Evolutionary conservation across 2,888 invertebrate species (phyloP), one percentile per base, ranked within the genome.

Genomic region (Synanthedon myopaeformis): DNA sequence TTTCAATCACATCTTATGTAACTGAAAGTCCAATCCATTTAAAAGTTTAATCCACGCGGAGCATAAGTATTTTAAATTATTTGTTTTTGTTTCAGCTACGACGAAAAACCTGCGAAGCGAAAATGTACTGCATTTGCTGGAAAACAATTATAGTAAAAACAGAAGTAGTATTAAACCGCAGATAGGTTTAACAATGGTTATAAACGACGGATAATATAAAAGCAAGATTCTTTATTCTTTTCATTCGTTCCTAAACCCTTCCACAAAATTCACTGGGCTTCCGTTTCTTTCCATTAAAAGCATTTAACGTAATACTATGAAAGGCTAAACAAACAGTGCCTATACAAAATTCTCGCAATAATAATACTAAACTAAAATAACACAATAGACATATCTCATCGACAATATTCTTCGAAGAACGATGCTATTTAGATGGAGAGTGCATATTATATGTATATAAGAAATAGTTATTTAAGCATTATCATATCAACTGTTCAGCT

Each of bases 151-250:
- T 58, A 58, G 61, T 66, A 56, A 61, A 69, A 66, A 70, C 64
- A 60, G 65, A 69, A 62, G 69, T 68, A 52, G 60, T 63, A 52
- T 61, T 74, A 60, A 76, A 74, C 67, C 67, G 73, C 58, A 81
- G 79, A 80, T 79, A 80, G 72, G 61, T 60, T 50, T 49, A 52
- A 59, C 59, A 71, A 82, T 80, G 80, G 67, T 76, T 69, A 72
- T 64, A 59, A 65, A 73, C 65, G 67, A 75, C 63, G 81, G 74
- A 75, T 79, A 80, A 65, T 61, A 63, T 54, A 59, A 62, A 54
- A 57, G 60, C 57, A 63, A 59, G 56, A 54, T 60, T 60, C 64
- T 66, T 64, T 58, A 62, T 60, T 59, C 58, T 58, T 51, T 60
- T 59, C 59, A 66, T 59, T 59, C 59, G 58, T 61, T 57, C 56